Evolutionary conservation across 2,797 vertebrate species (phyloP).

Genomic region (Alosa sapidissima): DNA sequence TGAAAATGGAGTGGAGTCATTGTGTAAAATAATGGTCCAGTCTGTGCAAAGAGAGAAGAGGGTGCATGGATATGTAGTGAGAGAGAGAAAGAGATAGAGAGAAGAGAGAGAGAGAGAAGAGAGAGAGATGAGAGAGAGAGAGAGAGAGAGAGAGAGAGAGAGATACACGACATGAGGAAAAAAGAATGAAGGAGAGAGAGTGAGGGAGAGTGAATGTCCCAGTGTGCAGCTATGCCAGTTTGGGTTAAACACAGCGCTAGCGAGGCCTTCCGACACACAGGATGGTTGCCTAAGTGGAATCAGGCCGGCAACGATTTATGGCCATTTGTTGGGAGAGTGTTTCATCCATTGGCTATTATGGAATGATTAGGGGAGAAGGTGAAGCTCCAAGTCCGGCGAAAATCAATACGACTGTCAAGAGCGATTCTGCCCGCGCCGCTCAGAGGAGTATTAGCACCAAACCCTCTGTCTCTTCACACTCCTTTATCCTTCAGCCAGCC

Average conservation of each 20-base stretch:
- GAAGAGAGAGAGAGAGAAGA: constrained; percentile 40
- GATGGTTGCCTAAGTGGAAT: constrained; percentile 84
- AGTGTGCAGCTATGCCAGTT: constrained; percentile 69
- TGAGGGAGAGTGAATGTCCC: constrained; percentile 43
- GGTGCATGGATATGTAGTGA: constrained; percentile 39
- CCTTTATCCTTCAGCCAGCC: constrained; percentile 76
- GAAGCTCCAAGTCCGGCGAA: constrained; percentile 99
- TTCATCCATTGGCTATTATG: constrained; percentile 99
- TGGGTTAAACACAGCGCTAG: constrained; percentile 77
- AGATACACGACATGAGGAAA: constrained; percentile 37
- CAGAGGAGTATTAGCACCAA: constrained; percentile 83
- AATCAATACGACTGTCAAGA: constrained; percentile 99
- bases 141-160: constrained; percentile 40
- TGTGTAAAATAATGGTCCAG: constrained; percentile 50
- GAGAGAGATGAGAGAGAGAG: constrained; percentile 41
- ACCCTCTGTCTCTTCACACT: constrained; percentile 82
- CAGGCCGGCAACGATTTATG: constrained; percentile 96
- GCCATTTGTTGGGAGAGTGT: constrained; percentile 97
- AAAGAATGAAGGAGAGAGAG: constrained; percentile 41
- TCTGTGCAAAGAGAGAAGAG: constrained; percentile 28
- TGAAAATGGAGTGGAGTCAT: constrained; percentile 45
- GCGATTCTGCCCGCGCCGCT: constrained; percentile 89
- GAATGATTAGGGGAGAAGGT: constrained; percentile 99
- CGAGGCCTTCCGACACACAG: constrained; percentile 74
- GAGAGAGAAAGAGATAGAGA: constrained; percentile 32